phyloP scores from a whole-genome alignment of 1,140 invertebrate genomes.

The Drosophila sproati region DNA sequence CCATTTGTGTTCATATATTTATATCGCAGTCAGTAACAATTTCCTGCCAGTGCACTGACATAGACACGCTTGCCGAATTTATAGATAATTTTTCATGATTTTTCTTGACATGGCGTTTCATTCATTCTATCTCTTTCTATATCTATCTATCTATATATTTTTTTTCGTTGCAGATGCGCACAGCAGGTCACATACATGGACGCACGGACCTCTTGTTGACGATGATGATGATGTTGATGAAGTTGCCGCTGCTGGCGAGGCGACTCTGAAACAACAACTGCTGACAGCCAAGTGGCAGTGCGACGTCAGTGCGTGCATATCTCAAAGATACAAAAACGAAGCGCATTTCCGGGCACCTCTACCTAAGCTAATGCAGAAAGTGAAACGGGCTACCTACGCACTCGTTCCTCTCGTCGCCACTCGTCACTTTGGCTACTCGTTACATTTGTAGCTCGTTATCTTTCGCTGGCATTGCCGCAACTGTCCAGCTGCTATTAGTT shows the following conservation, averaged over 20 bases:
- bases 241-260: constrained; percentile 65
- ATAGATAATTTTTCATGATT: constrained; percentile 82
- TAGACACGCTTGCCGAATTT: constrained; percentile 71
- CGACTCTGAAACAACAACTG: constrained; percentile 52
- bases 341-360: constrained; percentile 72
- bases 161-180: constrained; percentile 62
- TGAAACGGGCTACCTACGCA: constrained; percentile 46
- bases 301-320: constrained; percentile 45
- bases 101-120: constrained; percentile 34
- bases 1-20: constrained; percentile 52
- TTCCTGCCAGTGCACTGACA: constrained; percentile 58
- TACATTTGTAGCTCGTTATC: not conserved
- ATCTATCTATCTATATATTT: constrained; percentile 2
- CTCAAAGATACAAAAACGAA: constrained; percentile 56
- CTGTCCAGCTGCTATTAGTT: constrained; percentile 53
- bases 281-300: constrained; percentile 71
- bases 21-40: constrained; percentile 71
- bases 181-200: constrained; percentile 60
- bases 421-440: constrained; percentile 23
- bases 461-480: constrained; percentile 14
- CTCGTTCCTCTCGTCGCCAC: constrained; percentile 30
- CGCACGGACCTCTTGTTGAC: constrained; percentile 39
- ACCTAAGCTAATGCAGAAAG: constrained; percentile 19
- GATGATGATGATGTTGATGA: constrained; percentile 61
- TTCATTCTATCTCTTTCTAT: constrained; percentile 30